Evolutionary conservation across 1,140 invertebrate species (phyloP).

Genomic region (Heliconius eleuchia): DNA sequence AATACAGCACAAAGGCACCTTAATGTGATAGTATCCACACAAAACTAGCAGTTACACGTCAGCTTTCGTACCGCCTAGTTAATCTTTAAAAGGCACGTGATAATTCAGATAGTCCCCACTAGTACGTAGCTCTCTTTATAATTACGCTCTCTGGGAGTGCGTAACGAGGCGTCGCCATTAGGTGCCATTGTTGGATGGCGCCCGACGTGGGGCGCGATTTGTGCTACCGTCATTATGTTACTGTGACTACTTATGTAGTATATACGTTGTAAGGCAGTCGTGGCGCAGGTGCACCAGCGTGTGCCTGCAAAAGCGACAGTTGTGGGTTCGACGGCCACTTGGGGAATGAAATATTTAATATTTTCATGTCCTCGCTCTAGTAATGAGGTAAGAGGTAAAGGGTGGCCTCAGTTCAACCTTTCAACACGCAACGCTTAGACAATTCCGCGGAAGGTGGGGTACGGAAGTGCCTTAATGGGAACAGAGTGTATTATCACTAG

Average conservation of each 20-base stretch:
- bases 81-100: slow-evolving; percentile 44
- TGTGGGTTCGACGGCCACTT: no score
- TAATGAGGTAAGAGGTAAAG: no score
- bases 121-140: slow-evolving; percentile 44
- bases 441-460: no score
- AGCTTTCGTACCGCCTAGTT: slow-evolving; percentile 36
- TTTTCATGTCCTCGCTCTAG: no score
- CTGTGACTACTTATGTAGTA: background rate
- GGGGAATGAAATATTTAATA: no score
- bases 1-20: background rate
- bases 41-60: slow-evolving; percentile 18
- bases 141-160: slow-evolving; percentile 53
- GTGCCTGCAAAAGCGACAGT: no score
- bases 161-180: slow-evolving; percentile 68
- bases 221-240: slow-evolving; percentile 33
- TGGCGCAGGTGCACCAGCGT: no score
- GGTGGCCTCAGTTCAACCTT: no score
- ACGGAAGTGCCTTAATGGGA: no score
- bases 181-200: slow-evolving; percentile 60
- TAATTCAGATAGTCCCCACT: slow-evolving; percentile 39
- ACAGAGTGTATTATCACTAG: no score
- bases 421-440: no score
- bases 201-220: slow-evolving; percentile 49
- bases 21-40: background rate
- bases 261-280: background rate